phyloP scores from a whole-genome alignment of 2,888 invertebrate genomes.

The Patella caerulea region DNA sequence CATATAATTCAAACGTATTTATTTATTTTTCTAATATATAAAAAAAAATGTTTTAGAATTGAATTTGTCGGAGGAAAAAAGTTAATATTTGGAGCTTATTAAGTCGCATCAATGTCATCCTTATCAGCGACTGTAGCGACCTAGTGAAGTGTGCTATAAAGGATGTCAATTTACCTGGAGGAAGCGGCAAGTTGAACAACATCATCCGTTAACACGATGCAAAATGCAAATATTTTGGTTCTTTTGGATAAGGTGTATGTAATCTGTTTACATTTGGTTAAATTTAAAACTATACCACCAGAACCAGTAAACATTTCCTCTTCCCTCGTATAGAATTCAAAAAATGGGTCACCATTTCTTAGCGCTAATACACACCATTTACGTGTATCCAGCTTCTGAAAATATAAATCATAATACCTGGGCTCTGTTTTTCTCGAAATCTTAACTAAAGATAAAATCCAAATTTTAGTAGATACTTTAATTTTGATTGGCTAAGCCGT shows the following conservation, averaged over 20 bases:
- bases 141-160: too few species aligned
- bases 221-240: conserved; percentile 52
- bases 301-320: conserved; percentile 49
- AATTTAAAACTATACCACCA: conserved; percentile 51
- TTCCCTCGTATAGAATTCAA: conserved; percentile 62
- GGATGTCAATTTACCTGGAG: conserved; percentile 44
- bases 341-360: conserved; percentile 47
- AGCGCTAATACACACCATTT: conserved; percentile 65
- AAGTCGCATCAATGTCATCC: too few species aligned
- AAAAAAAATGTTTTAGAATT: too few species aligned
- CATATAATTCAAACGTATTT: too few species aligned
- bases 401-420: not conserved
- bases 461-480: too few species aligned
- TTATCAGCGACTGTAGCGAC: too few species aligned
- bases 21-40: too few species aligned
- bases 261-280: conserved; percentile 49
- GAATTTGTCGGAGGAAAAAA: too few species aligned
- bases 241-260: conserved; percentile 47
- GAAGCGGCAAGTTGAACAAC: conserved; percentile 57
- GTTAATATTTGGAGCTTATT: too few species aligned
- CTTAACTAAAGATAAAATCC: too few species aligned
- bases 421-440: too few species aligned
- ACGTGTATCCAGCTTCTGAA: conserved; percentile 54
- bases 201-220: conserved; percentile 51
- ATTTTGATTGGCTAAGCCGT: too few species aligned